phyloP scores from a whole-genome alignment of 2,888 invertebrate species.

The Adelphocoris suturalis region DNA sequence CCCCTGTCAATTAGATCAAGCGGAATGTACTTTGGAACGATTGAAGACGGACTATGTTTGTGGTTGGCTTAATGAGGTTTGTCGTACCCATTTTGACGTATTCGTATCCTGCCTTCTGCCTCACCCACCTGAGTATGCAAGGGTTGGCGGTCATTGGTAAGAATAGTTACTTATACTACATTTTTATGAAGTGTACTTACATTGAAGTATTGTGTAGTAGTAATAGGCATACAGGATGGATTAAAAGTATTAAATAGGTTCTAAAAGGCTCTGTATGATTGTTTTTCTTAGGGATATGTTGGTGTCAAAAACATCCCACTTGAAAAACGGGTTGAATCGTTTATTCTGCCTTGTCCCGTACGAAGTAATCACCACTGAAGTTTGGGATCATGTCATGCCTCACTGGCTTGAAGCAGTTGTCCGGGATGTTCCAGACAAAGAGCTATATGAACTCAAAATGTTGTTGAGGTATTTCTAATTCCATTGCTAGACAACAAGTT shows the following conservation, averaged over 20 bases:
- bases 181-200: too few relatives aligned
- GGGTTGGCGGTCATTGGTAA: conserved; percentile 97
- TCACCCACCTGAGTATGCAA: conserved; percentile 96
- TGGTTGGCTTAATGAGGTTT: conserved; percentile 92
- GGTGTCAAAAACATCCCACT: conserved; percentile 91
- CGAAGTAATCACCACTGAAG: conserved; percentile 96
- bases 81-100: conserved; percentile 90
- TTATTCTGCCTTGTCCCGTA: conserved; percentile 98
- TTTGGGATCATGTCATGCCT: conserved; percentile 99
- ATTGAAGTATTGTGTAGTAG: background rate
- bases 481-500: background rate
- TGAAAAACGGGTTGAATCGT: conserved; percentile 96
- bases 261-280: background rate
- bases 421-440: conserved; percentile 93
- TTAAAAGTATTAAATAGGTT: background rate
- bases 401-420: conserved; percentile 99
- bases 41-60: conserved; percentile 95
- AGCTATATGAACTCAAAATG: conserved; percentile 89
- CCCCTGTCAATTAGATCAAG: conserved; percentile 75
- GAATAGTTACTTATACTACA: conserved; percentile 74
- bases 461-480: conserved; percentile 83
- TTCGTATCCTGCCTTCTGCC: conserved; percentile 96
- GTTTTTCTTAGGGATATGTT: conserved; percentile 86
- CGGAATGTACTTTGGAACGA: conserved; percentile 92
- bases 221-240: background rate